Percentiles rank a stretch among this genome's conserved stretches.
These are phyloP conservation scores for Drosophila pegasa DNA, from an alignment of 2,888 invertebrate species.

Conservation along the genomic window DNA sequence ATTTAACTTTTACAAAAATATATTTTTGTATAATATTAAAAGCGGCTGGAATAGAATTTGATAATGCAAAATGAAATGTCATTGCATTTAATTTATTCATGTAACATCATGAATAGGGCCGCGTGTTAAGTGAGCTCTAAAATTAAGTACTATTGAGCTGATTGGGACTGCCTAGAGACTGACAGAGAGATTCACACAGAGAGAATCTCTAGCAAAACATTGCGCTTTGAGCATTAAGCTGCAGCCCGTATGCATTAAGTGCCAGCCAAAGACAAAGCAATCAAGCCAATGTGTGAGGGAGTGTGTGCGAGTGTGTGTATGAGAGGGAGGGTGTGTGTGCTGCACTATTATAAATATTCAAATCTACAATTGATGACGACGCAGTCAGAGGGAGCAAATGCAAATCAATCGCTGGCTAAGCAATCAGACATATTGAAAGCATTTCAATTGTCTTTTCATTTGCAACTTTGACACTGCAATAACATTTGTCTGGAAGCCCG, in stretches of 20 bases:
- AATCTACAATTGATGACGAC: constrained; percentile 48
- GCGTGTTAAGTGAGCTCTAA: constrained; percentile 11
- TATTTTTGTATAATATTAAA: not conserved
- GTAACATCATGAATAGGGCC: constrained; percentile 33
- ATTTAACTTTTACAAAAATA: not conserved
- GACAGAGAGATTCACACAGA: not conserved
- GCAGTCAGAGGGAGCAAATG: constrained; percentile 60
- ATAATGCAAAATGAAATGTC: not conserved
- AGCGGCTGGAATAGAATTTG: not conserved
- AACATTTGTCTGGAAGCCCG: constrained; percentile 18
- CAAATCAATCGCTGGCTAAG: constrained; percentile 56
- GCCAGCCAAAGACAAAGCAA: constrained; percentile 49
- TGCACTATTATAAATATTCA: constrained; percentile 32
- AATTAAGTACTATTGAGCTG: constrained; percentile 15
- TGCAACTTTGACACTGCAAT: constrained; percentile 19
- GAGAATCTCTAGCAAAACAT: not conserved
- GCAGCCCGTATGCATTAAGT: constrained; percentile 31
- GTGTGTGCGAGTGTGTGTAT: constrained; percentile 2
- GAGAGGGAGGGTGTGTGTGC: constrained; percentile 3
- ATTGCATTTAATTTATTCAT: constrained; percentile 20
- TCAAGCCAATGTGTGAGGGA: constrained; percentile 43
- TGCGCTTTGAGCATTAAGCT: constrained; percentile 25
- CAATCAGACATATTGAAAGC: constrained; percentile 29
- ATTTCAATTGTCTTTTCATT: constrained; percentile 23
- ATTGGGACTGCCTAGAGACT: constrained; percentile 1